These are phyloP conservation scores for Epistrophe eligans DNA, from an alignment of 2,888 invertebrate species.

Conservation along the genomic window DNA sequence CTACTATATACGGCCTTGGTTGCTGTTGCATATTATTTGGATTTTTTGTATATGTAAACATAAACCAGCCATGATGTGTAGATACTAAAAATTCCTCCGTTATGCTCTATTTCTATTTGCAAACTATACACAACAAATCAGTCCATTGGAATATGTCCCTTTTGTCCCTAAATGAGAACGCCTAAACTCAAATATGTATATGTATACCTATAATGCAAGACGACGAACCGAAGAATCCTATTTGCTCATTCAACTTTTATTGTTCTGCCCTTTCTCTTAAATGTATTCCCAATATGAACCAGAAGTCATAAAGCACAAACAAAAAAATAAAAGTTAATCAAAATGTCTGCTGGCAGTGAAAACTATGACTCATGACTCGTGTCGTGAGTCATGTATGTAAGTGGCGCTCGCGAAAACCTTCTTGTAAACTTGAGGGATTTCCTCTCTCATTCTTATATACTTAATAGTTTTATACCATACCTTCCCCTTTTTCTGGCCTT, in stretches of 20 bases:
- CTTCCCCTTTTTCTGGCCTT: not conserved
- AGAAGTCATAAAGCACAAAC: slow-evolving; percentile 45
- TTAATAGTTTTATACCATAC: slow-evolving; percentile 18
- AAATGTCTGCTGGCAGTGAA: slow-evolving; percentile 62
- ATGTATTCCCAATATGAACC: slow-evolving; percentile 44
- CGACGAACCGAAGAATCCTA: not conserved
- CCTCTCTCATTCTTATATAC: slow-evolving; percentile 59
- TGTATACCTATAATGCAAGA: not conserved
- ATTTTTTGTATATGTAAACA: no score
- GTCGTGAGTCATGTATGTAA: slow-evolving; percentile 65
- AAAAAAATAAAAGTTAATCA: slow-evolving; percentile 41
- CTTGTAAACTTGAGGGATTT: slow-evolving; percentile 66
- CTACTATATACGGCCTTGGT: no score
- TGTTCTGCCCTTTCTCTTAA: slow-evolving; percentile 33
- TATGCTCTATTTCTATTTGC: not conserved
- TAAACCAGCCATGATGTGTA: no score
- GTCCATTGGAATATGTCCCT: not conserved
- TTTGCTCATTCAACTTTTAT: slow-evolving; percentile 12
- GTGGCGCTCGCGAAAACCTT: slow-evolving; percentile 50
- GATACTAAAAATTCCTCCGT: no score
- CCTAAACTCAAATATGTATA: not conserved
- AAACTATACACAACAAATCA: not conserved
- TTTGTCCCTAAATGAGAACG: not conserved
- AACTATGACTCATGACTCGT: slow-evolving; percentile 61
- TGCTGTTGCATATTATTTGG: no score